phyloP scores from a whole-genome alignment of 2,113 vertebrate species.

The Mirza zaza region DNA sequence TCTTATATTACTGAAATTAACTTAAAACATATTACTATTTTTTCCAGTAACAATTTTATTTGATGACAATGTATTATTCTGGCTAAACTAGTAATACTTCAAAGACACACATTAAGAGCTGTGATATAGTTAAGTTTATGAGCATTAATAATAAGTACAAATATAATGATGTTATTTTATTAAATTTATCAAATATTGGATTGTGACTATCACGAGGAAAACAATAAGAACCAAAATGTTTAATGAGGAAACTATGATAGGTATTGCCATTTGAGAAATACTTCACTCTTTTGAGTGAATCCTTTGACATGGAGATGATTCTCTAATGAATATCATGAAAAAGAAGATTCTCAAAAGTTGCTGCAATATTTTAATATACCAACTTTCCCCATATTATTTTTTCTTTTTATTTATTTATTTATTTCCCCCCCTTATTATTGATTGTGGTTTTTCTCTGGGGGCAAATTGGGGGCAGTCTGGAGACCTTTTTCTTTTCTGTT shows the following conservation, averaged over 20 bases:
- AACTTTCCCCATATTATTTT: conserved; percentile 20
- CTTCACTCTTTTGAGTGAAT: conserved; percentile 42
- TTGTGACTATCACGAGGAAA: conserved; percentile 24
- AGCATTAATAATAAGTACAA: conserved; percentile 25
- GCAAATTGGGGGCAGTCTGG: conserved; percentile 1
- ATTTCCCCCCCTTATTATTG: neutral
- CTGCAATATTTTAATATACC: conserved; percentile 20
- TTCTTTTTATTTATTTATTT: neutral
- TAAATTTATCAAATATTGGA: conserved; percentile 32
- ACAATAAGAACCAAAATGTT: neutral
- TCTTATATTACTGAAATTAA: conserved; percentile 21
- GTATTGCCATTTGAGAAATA: conserved; percentile 24
- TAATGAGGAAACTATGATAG: neutral
- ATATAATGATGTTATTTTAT: conserved; percentile 18
- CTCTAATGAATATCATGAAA: conserved; percentile 35
- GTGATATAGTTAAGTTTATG: neutral
- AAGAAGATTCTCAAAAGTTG: conserved; percentile 46
- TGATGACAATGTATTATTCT: neutral
- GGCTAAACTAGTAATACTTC: neutral
- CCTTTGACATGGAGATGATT: conserved; percentile 19
- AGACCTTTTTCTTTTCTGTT: conserved; percentile 61
- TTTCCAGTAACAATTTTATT: conserved; percentile 18
- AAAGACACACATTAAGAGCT: neutral
- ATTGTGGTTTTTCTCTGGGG: conserved; percentile 30
- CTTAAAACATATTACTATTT: neutral